Base-by-base conservation (phyloP, 2,113 vertebrate species). In the Megaleporinus macrocephalus region DNA sequence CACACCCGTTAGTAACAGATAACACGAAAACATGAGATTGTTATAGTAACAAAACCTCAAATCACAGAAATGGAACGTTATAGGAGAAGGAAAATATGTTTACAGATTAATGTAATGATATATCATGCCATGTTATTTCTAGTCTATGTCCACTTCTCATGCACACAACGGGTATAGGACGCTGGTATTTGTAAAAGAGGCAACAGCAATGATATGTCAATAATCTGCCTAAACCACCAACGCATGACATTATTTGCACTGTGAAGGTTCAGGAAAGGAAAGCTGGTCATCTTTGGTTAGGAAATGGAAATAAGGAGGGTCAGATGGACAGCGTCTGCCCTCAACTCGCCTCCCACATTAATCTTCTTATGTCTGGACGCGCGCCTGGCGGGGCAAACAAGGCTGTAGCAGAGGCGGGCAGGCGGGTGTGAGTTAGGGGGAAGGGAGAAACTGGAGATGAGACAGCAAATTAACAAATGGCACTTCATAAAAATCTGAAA, bases 341-440 rank as follows among this genome's bases (percentile, higher is more conserved):
- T 29, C 65, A 59, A 51, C 15, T 72, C 29, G 53, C 29, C 26
- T n/a, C 68, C 59, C 51, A 13, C n/a, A 36, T 59, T 92, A 93
- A 93, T 90, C 92, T 87, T 89, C 89, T 93, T 92, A 92, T 84
- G 84, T 91, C 87, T 90, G 86, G 68, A 83, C 83, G 29, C 53
- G 72, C 22, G n/a, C 27, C 24, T 26, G 72, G 49, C 72, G 57
- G 36, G 27, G 47, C 24, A 41, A n/a, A 68, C 47, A 30, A 68
- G 15, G 22, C n/a, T 55, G 41, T 20, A 69, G 59, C 3, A 16
- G 61, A 47, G 36, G 57, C 15, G 36, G 62, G 27, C 18, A 13
- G 70, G 41, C n/a, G n/a, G n/a, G n/a, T n/a, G n/a, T n/a, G n/a
- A n/a, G n/a, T n/a, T n/a, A n/a, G n/a, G 57, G 1, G 20, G 57